Evolutionary conservation across 2,113 vertebrate species (phyloP), one percentile per base, ranked within the genome.

Genomic region (Entelurus aequoreus): DNA sequence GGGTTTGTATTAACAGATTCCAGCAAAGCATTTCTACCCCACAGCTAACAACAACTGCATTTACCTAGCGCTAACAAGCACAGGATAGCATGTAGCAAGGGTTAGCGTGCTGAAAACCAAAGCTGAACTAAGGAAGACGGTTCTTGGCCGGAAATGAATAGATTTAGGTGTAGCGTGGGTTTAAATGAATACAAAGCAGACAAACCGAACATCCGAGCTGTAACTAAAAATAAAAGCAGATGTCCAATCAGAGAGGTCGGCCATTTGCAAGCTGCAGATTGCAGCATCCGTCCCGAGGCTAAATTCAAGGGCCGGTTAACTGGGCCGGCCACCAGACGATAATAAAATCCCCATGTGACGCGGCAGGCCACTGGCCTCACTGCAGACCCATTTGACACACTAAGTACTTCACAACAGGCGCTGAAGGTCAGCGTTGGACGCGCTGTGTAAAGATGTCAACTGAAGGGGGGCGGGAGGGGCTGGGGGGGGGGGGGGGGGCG

Each of bases 321-420:
- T 73, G 72, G 63, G 48, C 42, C 47, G 40, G 16, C 55, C 52
- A 5, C 9, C 67, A 60, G 51, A 50, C 62, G 59, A 83, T 75
- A 79, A 87, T 85, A 83, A 82, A 86, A 82, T 66, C 71, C 56
- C 60, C 65, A 77, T 84, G 75, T 75, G 77, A 74, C 36, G 51
- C 64, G 0, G 60, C 74, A 61, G 71, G 69, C 77, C 73, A 60
- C 62, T 69, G 63, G 66, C 61, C 56, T 12, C 44, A 8, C 37
- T 21, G 64, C 66, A 69, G 62, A 74, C 65, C 54, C 63, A 48
- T 68, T 42, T 71, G 46, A 84, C 71, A 74, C 68, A 77, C 77
- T 66, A 64, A 75, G 57, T 55, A 58, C 79, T 74, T 74, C 71
- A 76, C 56, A 47, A 53, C 72, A 59, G 67, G 65, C 3, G 4